phyloP scores from a whole-genome alignment of 2,888 invertebrate genomes.

The Alviniconcha strummeri region DNA sequence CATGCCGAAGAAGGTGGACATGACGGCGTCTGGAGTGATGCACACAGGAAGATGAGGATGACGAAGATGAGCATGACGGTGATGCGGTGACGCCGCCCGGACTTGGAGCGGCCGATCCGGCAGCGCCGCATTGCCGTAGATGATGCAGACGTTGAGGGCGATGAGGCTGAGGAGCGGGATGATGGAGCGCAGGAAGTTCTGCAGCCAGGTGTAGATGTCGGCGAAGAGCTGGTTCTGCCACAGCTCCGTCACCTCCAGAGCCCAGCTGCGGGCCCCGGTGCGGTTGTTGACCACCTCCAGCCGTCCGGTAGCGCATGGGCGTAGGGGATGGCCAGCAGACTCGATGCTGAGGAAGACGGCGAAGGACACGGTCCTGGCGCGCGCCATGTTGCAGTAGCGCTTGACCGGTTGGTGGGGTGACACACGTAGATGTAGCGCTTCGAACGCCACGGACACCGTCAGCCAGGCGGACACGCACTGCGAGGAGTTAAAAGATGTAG shows the following conservation, averaged over 20 bases:
- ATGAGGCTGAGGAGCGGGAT: slow-evolving; percentile 67
- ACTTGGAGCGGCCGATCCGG: slow-evolving; percentile 54
- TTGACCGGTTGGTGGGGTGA: slow-evolving; percentile 45
- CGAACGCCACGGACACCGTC: slow-evolving; percentile 69
- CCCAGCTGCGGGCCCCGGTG: slow-evolving; percentile 47
- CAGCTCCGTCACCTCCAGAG: slow-evolving; percentile 56
- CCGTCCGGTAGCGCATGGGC: slow-evolving; percentile 54
- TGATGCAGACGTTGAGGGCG: slow-evolving; percentile 64
- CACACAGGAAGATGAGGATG: slow-evolving; percentile 69
- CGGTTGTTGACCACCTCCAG: slow-evolving; percentile 48
- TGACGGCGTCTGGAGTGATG: slow-evolving; percentile 70
- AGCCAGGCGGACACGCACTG: slow-evolving; percentile 68
- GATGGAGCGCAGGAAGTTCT: slow-evolving; percentile 67
- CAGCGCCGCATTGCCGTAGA: slow-evolving; percentile 62
- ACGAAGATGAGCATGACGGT: slow-evolving; percentile 67
- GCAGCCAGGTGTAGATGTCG: slow-evolving; percentile 63
- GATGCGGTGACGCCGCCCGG: slow-evolving; percentile 48
- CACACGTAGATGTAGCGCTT: slow-evolving; percentile 57
- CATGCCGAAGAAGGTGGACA: slow-evolving; percentile 68
- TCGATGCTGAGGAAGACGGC: slow-evolving; percentile 63
- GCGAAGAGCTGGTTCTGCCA: slow-evolving; percentile 63
- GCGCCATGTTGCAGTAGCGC: slow-evolving; percentile 54
- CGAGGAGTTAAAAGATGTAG: slow-evolving; percentile 68
- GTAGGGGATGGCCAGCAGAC: slow-evolving; percentile 59
- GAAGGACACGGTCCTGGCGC: slow-evolving; percentile 59